These are phyloP conservation scores for Spinus pinus DNA, from an alignment of 2,797 vertebrate species.

Conservation along the genomic window DNA sequence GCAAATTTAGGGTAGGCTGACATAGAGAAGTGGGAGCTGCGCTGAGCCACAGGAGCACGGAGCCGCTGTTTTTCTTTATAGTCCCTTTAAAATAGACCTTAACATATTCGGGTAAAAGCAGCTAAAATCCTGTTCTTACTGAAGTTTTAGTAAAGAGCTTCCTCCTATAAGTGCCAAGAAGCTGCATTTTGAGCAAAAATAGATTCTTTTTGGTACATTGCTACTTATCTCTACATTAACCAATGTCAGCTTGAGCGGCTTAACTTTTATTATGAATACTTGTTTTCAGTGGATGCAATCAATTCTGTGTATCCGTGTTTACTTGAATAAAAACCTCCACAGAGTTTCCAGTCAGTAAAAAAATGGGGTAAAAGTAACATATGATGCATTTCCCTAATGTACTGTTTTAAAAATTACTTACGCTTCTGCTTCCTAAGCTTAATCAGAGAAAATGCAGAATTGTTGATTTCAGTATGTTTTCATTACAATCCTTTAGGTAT, in stretches of 20 bases:
- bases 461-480: not conserved
- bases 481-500: not conserved
- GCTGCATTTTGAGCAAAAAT: not conserved
- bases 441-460: not conserved
- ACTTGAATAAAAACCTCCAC: not conserved
- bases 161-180: not conserved
- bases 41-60: rapidly evolving
- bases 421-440: not conserved
- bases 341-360: not conserved
- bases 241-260: not conserved
- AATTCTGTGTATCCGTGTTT: not conserved
- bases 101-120: not conserved
- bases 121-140: not conserved
- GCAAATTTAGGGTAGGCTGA: not conserved
- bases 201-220: not conserved
- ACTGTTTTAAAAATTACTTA: not conserved
- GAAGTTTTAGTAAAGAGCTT: not conserved
- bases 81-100: not conserved
- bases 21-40: not conserved
- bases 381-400: not conserved
- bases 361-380: not conserved
- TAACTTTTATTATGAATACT: not conserved
- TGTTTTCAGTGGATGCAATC: not conserved
- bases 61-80: not conserved
- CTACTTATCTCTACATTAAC: not conserved